phyloP scores from a whole-genome alignment of 92 coral and sea anemone genomes.

The Pocillopora meandrina region DNA sequence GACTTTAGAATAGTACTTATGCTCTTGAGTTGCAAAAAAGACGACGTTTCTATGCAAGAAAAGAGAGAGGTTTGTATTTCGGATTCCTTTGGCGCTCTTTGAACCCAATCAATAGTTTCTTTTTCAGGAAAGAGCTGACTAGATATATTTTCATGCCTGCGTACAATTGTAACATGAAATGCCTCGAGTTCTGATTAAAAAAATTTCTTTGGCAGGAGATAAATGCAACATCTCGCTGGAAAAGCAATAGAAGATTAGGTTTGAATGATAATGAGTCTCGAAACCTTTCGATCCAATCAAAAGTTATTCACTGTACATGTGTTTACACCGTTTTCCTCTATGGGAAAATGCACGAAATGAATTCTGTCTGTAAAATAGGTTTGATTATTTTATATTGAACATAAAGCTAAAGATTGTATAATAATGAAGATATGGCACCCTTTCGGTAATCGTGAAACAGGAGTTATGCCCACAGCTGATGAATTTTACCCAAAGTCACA shows the following conservation, averaged over 20 bases:
- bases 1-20: neutral
- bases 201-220: no score
- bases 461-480: conserved; percentile 2
- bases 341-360: conserved; percentile 11
- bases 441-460: conserved; percentile 14
- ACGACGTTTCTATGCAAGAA: conserved; percentile 24
- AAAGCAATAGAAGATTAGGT: neutral
- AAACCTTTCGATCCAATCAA: neutral
- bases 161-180: no score
- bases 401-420: conserved; percentile 36
- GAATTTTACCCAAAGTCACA: conserved; percentile 8
- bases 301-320: neutral
- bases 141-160: no score
- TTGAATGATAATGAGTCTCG: neutral
- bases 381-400: conserved; percentile 39
- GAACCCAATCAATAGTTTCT: no score
- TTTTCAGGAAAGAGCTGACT: no score
- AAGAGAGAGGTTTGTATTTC: neutral
- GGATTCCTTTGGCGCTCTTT: no score
- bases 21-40: neutral
- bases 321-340: conserved; percentile 18
- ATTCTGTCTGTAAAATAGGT: conserved; percentile 27
- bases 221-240: no score
- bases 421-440: conserved; percentile 43
- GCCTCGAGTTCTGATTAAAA: no score